phyloP scores from a whole-genome alignment of 2,888 invertebrate genomes.

The Clistopyga incitator region DNA sequence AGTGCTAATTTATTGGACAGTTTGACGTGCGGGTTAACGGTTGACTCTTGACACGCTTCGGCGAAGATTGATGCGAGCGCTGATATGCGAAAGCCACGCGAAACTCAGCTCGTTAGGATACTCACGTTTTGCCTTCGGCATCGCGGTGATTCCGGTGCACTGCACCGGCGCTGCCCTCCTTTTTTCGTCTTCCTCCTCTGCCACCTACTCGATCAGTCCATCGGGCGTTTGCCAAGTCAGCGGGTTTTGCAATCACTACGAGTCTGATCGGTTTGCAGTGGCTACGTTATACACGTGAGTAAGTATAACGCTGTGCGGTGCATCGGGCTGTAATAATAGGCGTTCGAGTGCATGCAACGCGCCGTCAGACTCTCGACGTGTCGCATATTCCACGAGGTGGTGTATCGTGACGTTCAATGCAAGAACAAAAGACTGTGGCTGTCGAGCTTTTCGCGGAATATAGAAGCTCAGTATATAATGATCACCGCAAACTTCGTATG shows the following conservation, averaged over 20 bases:
- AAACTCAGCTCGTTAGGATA: constrained; percentile 38
- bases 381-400: constrained; percentile 36
- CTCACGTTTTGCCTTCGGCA: constrained; percentile 74
- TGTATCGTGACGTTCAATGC: constrained; percentile 54
- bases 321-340: constrained; percentile 53
- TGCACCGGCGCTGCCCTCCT: constrained; percentile 42
- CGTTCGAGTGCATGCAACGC: constrained; percentile 50
- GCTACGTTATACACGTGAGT: constrained; percentile 16
- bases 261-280: constrained; percentile 16
- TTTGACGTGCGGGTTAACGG: neutral
- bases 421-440: constrained; percentile 46
- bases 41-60: neutral
- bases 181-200: constrained; percentile 32
- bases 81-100: neutral
- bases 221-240: constrained; percentile 72
- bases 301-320: constrained; percentile 20
- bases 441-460: constrained; percentile 1
- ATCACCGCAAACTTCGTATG: neutral
- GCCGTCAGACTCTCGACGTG: constrained; percentile 41
- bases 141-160: constrained; percentile 66
- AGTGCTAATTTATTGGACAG: neutral
- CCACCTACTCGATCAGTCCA: constrained; percentile 64
- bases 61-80: neutral
- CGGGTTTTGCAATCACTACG: constrained; percentile 71
- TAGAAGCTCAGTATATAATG: no score